Conservation (phyloP, 2,113 vertebrate species). For the Noctilio leporinus region DNA sequence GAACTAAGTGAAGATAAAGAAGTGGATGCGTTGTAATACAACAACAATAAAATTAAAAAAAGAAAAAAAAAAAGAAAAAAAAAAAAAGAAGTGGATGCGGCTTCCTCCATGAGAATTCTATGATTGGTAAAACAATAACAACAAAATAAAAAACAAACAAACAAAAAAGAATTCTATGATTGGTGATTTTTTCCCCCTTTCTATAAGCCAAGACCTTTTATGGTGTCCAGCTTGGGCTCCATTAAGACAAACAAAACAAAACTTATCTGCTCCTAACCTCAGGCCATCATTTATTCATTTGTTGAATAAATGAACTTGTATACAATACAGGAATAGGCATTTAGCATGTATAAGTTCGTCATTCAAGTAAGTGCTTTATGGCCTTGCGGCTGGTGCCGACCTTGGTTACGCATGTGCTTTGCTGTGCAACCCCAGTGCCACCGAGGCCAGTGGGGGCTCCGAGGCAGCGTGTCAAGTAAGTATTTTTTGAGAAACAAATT, state of each 20-base stretch:
- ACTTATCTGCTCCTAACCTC: not conserved
- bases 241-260: slow-evolving; percentile 17
- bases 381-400: no score
- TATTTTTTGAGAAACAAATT: not conserved
- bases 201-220: not conserved
- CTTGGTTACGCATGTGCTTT: no score
- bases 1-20: not conserved
- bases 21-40: fast-evolving
- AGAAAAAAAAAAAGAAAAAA: no score
- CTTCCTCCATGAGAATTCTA: not conserved
- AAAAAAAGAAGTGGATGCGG: not conserved
- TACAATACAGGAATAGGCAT: not conserved
- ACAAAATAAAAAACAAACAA: no score
- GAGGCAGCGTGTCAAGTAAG: no score
- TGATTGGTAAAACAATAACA: not conserved
- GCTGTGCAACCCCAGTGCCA: no score
- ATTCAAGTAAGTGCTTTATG: not conserved
- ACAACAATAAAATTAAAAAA: no score
- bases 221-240: not conserved
- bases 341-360: not conserved
- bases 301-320: not conserved
- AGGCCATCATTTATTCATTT: not conserved
- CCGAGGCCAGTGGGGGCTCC: no score
- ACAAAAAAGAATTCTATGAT: not conserved
- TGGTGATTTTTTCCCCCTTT: not conserved